Percentiles rank a stretch among this genome's conserved stretches.
These are phyloP conservation scores for Apamea anceps DNA, from an alignment of 2,888 invertebrate genomes.

Conservation along the genomic window DNA sequence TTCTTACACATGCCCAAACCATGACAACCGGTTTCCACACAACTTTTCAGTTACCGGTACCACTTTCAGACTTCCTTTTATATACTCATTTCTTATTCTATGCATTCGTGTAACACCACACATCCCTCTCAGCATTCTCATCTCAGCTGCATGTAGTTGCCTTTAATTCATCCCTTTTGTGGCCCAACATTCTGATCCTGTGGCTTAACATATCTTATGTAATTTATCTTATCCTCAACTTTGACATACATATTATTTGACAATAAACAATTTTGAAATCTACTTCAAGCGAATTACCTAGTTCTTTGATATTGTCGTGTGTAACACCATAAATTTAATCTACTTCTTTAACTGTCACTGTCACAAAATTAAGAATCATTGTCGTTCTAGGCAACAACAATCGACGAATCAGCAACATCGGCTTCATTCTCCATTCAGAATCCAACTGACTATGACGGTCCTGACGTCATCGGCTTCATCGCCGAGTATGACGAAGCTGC, in stretches of 20 bases:
- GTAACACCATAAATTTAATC: not conserved
- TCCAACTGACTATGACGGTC: conserved; percentile 72
- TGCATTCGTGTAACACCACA: no score
- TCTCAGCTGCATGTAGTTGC: no score
- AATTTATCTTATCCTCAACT: no score
- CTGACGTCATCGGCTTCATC: conserved; percentile 77
- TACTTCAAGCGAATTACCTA: not conserved
- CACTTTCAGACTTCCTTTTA: no score
- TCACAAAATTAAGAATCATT: not conserved
- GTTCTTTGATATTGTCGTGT: not conserved
- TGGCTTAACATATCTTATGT: no score
- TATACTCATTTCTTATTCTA: no score
- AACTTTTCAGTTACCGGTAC: no score
- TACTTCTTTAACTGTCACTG: not conserved
- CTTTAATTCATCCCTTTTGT: no score
- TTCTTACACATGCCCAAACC: no score
- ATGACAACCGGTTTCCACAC: no score
- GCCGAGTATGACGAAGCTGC: conserved; percentile 81
- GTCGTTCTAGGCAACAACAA: conserved; percentile 71
- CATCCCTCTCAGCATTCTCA: no score
- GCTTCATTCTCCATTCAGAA: conserved; percentile 76
- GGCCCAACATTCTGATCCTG: no score
- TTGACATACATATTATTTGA: not conserved
- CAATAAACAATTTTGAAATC: not conserved
- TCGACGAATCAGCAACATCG: conserved; percentile 76